Base-by-base conservation (phyloP, 1,140 invertebrate genomes). In the Drosophila pachea region DNA sequence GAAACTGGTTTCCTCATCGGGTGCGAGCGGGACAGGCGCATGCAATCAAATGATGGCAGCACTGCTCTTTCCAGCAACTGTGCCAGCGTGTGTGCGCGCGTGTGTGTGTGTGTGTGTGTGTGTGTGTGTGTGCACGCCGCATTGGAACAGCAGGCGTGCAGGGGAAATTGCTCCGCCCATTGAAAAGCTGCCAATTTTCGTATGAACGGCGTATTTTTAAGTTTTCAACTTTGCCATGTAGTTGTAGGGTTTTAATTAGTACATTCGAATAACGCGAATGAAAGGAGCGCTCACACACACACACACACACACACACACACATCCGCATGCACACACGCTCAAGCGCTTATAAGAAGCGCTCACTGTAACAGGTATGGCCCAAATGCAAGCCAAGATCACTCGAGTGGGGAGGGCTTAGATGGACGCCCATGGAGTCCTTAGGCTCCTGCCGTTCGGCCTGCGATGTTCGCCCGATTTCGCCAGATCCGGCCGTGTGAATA, bases 131-230 rank as follows among this genome's bases (percentile, higher is more conserved):
- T 40, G 35, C 42, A 29, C 50, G 59, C 65, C 53, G 62, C 60
- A 83, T 73, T 83, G 78, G 75, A 83, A 82, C 14, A 14, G 40
- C 48, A 72, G 32, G 35, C 29, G 16, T 42, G 45, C 6, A 68
- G 74, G 67, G 77, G 73, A 73, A 76, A 76, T 71, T 50, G 82
- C 82, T 72, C 83, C 78, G 78, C 83, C 78, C 45, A 73, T 52
- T 73, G 49, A 52, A 73, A 54, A 81, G 65, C 66, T 68, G 65
- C 75, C 72, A 73, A 77, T 54, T 38, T 52, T 52, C 61, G 33
- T 43, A 53, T 22, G 56, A 71, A 50, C 68, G 62, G 60, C 67
- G 72, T 79, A 68, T 74, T 79, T 81, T 79, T 81, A 64, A 70
- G 73, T 72, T 75, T 12, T 76, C 63, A 71, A 81, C 74, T 79